Base-by-base conservation (phyloP, 2,113 vertebrate species). In the Apodemus sylvaticus region DNA sequence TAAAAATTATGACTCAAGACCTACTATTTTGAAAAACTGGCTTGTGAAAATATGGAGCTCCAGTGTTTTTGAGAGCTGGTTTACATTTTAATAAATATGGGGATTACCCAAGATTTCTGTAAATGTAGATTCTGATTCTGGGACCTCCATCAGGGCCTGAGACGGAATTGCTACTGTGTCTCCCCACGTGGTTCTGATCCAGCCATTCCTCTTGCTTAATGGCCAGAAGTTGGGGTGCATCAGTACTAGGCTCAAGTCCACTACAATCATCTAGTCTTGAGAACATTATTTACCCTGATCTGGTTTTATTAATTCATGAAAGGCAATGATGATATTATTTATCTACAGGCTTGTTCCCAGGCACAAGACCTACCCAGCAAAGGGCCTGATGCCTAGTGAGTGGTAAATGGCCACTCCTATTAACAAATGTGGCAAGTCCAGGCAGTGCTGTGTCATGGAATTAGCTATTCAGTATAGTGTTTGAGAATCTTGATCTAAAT, bases 1-100 rank as follows among this genome's bases (percentile, higher is more conserved):
- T 94, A 87, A 90, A 96, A 96, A 70, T 14, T 48, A 26, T 91
- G 60, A 83, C 39, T 71, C 81, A 66, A 79, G 58, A 78, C 70
- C 91, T 87, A 22, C 5, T 89, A 58, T 70, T 97, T 77, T 85
- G 60, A 90, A 94, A 66, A 77, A 51, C 53, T 31, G 19, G 24
- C 60, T 45, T 78, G 20, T 94, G 60, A 77, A 90, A 86, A 79
- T 14, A 78, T 42, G 74, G 58, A 78, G 5, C 71, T 19, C 17
- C 55, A 9, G 26, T 58, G 53, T 10, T 93, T 91, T 71, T 31
- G 4, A 91, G 42, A 9, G 20, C 13, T 7, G 20, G 4, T 76
- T 70, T 31, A 71, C 42, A 91, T 62, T 45, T 70, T 39, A 29
- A 13, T 36, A 73, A 36, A 53, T 13, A 48, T 20, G 26, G 48